A percentile compares a stretch with the other conserved stretches of the same genome.
phyloP scores from a whole-genome alignment of 1,140 invertebrate species.

The Drosophila santomea region DNA sequence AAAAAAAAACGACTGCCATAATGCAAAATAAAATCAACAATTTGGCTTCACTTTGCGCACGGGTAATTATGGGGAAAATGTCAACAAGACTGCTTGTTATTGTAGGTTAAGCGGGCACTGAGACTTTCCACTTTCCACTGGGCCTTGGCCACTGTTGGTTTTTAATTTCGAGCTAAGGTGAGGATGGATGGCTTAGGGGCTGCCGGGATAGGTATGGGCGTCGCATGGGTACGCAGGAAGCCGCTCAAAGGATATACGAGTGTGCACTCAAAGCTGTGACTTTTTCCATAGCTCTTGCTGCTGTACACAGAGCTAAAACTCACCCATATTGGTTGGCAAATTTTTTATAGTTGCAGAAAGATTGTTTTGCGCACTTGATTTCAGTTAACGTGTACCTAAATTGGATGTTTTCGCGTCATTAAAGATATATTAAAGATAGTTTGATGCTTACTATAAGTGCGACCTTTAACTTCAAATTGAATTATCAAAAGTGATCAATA shows the following conservation, averaged over 20 bases:
- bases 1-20: slow-evolving; percentile 42
- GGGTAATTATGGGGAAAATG: slow-evolving; percentile 81
- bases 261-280: slow-evolving; percentile 71
- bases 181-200: slow-evolving; percentile 9
- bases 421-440: too few species aligned
- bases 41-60: slow-evolving; percentile 77
- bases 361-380: too few species aligned
- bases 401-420: too few species aligned
- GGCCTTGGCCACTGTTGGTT: slow-evolving; percentile 79
- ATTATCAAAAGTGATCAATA: too few species aligned
- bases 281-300: slow-evolving; percentile 42
- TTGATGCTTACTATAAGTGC: too few species aligned
- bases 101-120: slow-evolving; percentile 75
- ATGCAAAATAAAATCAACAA: slow-evolving; percentile 82
- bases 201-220: neutral
- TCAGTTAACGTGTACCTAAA: too few species aligned
- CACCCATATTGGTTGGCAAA: neutral
- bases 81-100: slow-evolving; percentile 79
- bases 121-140: slow-evolving; percentile 52
- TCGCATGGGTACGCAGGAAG: slow-evolving; percentile 5
- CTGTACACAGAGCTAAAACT: slow-evolving; percentile 9
- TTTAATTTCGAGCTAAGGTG: slow-evolving; percentile 72
- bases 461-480: too few species aligned
- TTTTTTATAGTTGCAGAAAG: too few species aligned
- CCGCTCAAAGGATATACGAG: slow-evolving; percentile 79